Evolutionary conservation across 2,888 invertebrate species (phyloP).

Genomic region (Prosapia bicincta): DNA sequence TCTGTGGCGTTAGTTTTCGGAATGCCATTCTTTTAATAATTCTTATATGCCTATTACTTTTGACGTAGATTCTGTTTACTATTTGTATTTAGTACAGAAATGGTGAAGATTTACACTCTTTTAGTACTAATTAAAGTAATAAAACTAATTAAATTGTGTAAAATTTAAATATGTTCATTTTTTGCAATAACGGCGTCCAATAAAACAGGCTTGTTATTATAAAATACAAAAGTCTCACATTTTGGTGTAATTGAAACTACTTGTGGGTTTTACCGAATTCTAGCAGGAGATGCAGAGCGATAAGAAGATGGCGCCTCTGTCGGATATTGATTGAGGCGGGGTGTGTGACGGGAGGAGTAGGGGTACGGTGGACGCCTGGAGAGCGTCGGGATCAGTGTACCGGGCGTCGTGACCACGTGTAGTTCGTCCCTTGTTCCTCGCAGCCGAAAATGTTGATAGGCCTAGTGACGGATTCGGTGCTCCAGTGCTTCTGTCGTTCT

Average conservation of each 20-base stretch:
- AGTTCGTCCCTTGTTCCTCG: neutral
- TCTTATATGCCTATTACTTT: too few relatives aligned
- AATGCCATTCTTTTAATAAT: too few relatives aligned
- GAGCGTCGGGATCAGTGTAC: neutral
- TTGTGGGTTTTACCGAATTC: neutral
- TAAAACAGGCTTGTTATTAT: too few relatives aligned
- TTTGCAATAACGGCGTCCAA: too few relatives aligned
- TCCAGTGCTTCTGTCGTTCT: constrained; percentile 92
- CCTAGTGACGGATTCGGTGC: constrained; percentile 85
- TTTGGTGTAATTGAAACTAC: neutral
- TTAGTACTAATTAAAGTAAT: too few relatives aligned
- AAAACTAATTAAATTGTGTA: too few relatives aligned
- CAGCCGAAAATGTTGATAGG: constrained; percentile 70
- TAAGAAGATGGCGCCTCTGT: neutral
- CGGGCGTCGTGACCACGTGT: neutral
- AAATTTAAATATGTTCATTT: too few relatives aligned
- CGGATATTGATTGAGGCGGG: neutral
- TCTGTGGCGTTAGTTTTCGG: too few relatives aligned
- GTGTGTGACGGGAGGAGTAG: neutral
- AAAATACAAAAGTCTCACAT: too few relatives aligned
- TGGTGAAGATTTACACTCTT: too few relatives aligned
- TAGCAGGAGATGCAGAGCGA: neutral
- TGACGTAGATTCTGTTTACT: too few relatives aligned
- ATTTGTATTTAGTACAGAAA: too few relatives aligned
- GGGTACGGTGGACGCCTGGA: neutral